Base-by-base conservation (phyloP, 2,113 vertebrate genomes). In the Saguinus imperator region DNA sequence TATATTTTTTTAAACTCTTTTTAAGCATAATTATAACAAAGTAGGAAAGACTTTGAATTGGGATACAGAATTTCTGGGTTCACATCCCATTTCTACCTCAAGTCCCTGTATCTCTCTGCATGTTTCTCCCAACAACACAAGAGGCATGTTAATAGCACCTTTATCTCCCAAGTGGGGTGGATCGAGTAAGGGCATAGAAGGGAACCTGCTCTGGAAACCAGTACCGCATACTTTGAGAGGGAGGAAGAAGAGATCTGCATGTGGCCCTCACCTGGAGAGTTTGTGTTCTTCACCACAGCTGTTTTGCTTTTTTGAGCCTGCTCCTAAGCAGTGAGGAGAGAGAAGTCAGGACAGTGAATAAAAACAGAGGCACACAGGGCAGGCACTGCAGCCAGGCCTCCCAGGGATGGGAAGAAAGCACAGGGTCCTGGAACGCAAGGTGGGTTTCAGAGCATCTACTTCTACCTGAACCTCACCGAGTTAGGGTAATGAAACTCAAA, bases 401-500 rank as follows among this genome's bases (percentile, higher is more conserved):
- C 83, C 40, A 80, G 20, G 40, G 48, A 55, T 27, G 80, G 72
- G 48, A 29, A 68, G 50, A 94, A 80, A 66, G 29, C 73, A 70
- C 20, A 79, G 9, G 37, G n/a, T 50, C 43, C 35, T 75, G 13
- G 45, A 81, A 40, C 4, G 10, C 25, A 66, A 77, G 66, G 13
- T 27, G 48, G 23, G 17, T 8, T 18, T 89, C 61, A 87, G n/a
- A 90, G 58, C 52, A n/a, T 25, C 91, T 16, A 73, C 66, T 57
- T 88, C 89, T 66, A 58, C 32, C 98, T 98, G 96, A 99, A n/a
- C 35, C 99, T 99, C 97, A 99, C 99, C 97, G 99, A 94, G 92
- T 99, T 99, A 0, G 99, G 99, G 96, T 99, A 99, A 9, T 99
- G 99, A 96, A 99, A 99, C 89, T 99, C 99, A 98, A 99, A 99